A percentile compares a stretch with the other conserved stretches of the same genome.
These are phyloP conservation scores for Oceanites oceanicus DNA, from an alignment of 2,113 vertebrate species.

Conservation along the genomic window DNA sequence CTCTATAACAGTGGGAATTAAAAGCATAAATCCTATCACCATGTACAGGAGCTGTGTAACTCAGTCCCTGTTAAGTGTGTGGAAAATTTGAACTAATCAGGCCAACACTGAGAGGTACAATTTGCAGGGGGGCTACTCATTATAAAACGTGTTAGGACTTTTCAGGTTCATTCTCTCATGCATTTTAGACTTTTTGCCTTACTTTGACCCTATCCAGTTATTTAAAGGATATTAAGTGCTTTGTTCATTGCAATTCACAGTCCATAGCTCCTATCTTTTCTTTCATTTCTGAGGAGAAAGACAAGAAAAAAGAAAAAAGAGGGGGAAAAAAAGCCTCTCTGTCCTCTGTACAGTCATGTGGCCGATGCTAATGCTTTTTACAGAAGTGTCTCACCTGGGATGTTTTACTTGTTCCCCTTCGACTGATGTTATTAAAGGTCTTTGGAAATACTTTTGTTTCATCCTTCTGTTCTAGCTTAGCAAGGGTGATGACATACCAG, in stretches of 20 bases:
- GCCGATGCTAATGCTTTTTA: neutral
- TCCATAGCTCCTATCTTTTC: neutral
- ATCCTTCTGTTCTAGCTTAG: slow-evolving; percentile 70
- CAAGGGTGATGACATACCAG: slow-evolving; percentile 74
- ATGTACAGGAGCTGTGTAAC: neutral
- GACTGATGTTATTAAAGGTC: slow-evolving; percentile 71
- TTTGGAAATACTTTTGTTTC: slow-evolving; percentile 73
- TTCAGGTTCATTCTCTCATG: neutral
- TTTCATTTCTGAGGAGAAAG: slow-evolving; percentile 47
- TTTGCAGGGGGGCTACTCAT: neutral
- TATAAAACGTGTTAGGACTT: neutral
- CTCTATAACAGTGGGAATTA: neutral
- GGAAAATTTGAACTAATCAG: slow-evolving; percentile 46
- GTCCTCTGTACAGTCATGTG: neutral
- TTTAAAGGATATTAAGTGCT: slow-evolving; percentile 48
- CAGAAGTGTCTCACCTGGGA: slow-evolving; percentile 48
- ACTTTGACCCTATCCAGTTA: slow-evolving; percentile 38
- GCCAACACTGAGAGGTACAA: neutral
- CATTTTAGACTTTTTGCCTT: slow-evolving; percentile 15
- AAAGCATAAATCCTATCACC: neutral
- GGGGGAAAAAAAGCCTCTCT: neutral
- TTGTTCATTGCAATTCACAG: slow-evolving; percentile 34
- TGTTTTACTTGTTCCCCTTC: slow-evolving; percentile 64
- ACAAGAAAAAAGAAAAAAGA: slow-evolving; percentile 7
- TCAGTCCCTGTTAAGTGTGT: neutral